Percentiles rank a stretch among this genome's conserved stretches.
Evolutionary conservation across 2,888 invertebrate species (phyloP).

Genomic region (Neoitamus cyanurus): DNA sequence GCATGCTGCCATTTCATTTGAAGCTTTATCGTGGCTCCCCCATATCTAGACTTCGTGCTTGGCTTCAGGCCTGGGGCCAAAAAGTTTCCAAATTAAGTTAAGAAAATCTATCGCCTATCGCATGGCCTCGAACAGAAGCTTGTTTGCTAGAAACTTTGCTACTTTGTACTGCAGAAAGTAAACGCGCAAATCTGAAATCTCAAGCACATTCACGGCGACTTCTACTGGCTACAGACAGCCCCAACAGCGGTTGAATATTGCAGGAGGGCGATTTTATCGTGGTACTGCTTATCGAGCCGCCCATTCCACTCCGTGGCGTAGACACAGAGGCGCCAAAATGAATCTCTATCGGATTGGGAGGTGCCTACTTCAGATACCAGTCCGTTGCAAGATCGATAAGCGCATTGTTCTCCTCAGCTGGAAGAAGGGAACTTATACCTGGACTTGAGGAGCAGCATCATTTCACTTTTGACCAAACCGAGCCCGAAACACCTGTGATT

Average conservation of each 20-base stretch:
- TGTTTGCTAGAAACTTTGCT: background rate
- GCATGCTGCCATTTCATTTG: background rate
- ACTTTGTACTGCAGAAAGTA: background rate
- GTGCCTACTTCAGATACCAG: background rate
- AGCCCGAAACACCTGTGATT: background rate
- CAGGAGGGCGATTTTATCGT: background rate
- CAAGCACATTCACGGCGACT: too few relatives aligned
- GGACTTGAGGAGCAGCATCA: background rate
- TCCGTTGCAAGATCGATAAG: background rate
- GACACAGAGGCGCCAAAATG: background rate
- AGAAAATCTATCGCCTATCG: background rate
- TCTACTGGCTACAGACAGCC: background rate
- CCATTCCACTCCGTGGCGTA: background rate
- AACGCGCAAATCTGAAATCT: background rate
- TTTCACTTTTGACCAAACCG: background rate
- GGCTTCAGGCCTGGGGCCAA: background rate
- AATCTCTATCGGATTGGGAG: background rate
- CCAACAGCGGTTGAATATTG: background rate
- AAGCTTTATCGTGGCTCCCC: background rate
- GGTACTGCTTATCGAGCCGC: background rate
- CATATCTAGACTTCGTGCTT: background rate
- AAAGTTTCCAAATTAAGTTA: background rate
- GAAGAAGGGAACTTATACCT: background rate
- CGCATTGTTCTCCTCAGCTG: background rate
- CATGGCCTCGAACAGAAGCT: background rate